Evolutionary conservation across 1,140 invertebrate genomes (phyloP).

Genomic region (Neodiprion lecontei): DNA sequence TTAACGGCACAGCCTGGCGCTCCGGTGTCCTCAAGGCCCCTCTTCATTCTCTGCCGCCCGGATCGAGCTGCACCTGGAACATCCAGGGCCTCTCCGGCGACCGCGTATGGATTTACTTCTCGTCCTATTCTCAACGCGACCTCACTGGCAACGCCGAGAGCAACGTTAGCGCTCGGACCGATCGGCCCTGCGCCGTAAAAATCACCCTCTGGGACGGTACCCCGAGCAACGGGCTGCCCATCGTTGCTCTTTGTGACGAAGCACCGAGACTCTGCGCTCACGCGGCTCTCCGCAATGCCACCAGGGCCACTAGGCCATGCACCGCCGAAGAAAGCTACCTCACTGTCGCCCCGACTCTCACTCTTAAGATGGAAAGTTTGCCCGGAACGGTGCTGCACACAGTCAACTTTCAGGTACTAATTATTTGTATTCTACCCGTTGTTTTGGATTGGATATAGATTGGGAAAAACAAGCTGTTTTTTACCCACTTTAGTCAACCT

Average conservation of each 20-base stretch:
- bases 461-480: background rate
- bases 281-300: slow-evolving; percentile 76
- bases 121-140: slow-evolving; percentile 80
- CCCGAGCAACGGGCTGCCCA: slow-evolving; percentile 48
- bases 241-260: slow-evolving; percentile 78
- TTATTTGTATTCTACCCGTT: slow-evolving; percentile 14
- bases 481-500: background rate
- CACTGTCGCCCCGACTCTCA: slow-evolving; percentile 68
- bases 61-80: slow-evolving; percentile 85
- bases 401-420: slow-evolving; percentile 52
- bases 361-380: slow-evolving; percentile 52
- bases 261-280: slow-evolving; percentile 82
- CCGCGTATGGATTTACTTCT: slow-evolving; percentile 86
- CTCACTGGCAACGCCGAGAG: slow-evolving; percentile 59
- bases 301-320: slow-evolving; percentile 78
- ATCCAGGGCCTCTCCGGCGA: slow-evolving; percentile 80
- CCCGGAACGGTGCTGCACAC: slow-evolving; percentile 64
- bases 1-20: slow-evolving; percentile 60
- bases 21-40: slow-evolving; percentile 76
- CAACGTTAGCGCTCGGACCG: slow-evolving; percentile 30
- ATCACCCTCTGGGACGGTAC: slow-evolving; percentile 55
- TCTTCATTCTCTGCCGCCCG: slow-evolving; percentile 82
- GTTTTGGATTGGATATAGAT: background rate
- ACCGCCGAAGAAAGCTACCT: slow-evolving; percentile 80
- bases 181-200: slow-evolving; percentile 45